Evolutionary conservation across 2,113 vertebrate species (phyloP), one percentile per base, ranked within the genome.

Genomic region (Psittacus erithacus): DNA sequence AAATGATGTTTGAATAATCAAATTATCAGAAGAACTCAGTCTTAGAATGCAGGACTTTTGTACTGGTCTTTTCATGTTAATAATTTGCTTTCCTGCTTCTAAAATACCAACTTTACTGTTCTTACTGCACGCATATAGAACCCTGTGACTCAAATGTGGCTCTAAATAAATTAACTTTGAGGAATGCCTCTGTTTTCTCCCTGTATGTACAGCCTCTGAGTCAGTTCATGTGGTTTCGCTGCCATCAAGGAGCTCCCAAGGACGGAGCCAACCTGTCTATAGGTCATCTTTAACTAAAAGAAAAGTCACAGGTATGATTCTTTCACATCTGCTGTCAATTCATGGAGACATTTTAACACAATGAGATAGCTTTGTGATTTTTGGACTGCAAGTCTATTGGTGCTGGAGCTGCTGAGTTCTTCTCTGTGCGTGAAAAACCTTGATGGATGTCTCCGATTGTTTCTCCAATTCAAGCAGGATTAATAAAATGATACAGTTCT

Each of bases 211-310:
- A 99, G 99, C 99, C 63, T 99, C 99, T 92, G 99, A 99, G 97
- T 99, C 99, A 63, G 98, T 99, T 98, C 98, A 99, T 93, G 98
- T 99, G 98, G 98, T 99, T 97, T 99, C 99, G 10, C 97, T 99
- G 95, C 98, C 99, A 97, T 99, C 98, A 97, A 97, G 98, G 97
- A 99, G 97, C 96, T 92, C 98, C 74, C 98, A 94, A 57, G 98
- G 98, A 53, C 98, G 95, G 93, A 99, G 97, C n/a, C 96, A 98
- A 97, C 97, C 98, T 9, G 96, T 97, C 92, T 99, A 98, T 96
- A 98, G 98, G 94, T 97, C 98, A 50, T 97, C 97, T 65, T 78
- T 98, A 86, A 98, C 97, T 46, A 99, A 99, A 97, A 98, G 96
- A 73, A 98, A 98, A 93, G 96, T 98, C 46, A 93, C 98, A 99